phyloP scores from a whole-genome alignment of 30 jellyfish, hydroid and myxozoan genomes.

The Mastigias papua region DNA sequence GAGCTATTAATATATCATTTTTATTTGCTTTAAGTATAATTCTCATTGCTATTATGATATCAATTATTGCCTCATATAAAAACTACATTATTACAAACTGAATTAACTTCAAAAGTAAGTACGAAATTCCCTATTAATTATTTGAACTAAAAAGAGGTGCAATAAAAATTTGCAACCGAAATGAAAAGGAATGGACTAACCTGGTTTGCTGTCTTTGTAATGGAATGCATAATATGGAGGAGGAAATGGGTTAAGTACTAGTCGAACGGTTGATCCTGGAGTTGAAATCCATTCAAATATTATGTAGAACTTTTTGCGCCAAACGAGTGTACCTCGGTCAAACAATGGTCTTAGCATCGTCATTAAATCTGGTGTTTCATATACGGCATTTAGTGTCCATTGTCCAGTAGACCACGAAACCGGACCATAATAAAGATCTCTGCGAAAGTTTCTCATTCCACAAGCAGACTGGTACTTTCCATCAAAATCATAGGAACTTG shows the following conservation, averaged over 20 bases:
- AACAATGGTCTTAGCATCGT: conserved; percentile 33
- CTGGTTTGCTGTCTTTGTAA: conserved; percentile 47
- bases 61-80: no score
- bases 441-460: conserved; percentile 34
- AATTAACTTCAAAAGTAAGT: no score
- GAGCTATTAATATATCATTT: no score
- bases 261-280: not conserved
- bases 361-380: conserved; percentile 39
- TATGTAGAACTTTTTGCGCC: conserved; percentile 29
- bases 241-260: not conserved
- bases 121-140: no score
- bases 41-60: no score
- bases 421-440: conserved; percentile 47
- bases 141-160: no score
- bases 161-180: no score
- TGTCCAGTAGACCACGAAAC: conserved; percentile 31
- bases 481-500: conserved; percentile 17
- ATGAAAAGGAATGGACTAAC: not conserved
- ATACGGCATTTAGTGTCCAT: not conserved
- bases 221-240: not conserved
- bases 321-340: not conserved
- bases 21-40: no score
- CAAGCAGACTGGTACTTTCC: conserved; percentile 19
- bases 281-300: conserved; percentile 19
- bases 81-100: no score